Evolutionary conservation across 2,888 invertebrate genomes (phyloP).

Genomic region (Acanthosoma haemorrhoidale): DNA sequence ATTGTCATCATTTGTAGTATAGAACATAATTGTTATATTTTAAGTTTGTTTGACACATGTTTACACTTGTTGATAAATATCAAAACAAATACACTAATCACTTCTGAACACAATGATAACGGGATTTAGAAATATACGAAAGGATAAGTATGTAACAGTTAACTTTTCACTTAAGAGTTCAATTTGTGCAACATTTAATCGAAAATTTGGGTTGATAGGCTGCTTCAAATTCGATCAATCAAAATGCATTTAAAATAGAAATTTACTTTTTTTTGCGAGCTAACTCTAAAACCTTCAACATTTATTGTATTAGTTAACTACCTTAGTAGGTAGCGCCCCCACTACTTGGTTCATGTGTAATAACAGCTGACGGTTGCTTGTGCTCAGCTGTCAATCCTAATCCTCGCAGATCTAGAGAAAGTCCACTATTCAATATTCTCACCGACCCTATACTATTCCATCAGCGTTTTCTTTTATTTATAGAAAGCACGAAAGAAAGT

Average conservation of each 20-base stretch:
- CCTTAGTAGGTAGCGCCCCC: conserved; percentile 17
- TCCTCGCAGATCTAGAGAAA: not conserved
- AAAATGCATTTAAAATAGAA: not conserved
- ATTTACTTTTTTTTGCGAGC: not conserved
- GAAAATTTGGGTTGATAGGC: too few relatives aligned
- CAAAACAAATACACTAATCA: not conserved
- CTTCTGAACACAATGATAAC: too few relatives aligned
- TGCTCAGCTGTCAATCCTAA: conserved; percentile 16
- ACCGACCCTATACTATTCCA: too few relatives aligned
- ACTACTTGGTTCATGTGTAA: conserved; percentile 12
- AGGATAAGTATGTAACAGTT: not conserved
- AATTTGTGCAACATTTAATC: too few relatives aligned
- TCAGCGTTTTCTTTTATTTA: too few relatives aligned
- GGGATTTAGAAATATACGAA: not conserved
- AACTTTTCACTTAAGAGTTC: conserved; percentile 11
- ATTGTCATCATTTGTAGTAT: not conserved
- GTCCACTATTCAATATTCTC: too few relatives aligned
- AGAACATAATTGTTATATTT: conserved; percentile 1
- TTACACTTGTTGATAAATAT: not conserved
- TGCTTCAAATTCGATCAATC: too few relatives aligned
- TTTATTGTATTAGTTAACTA: conserved; percentile 2
- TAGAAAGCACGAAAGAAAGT: too few relatives aligned
- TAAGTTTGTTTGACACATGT: not conserved
- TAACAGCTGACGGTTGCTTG: conserved; percentile 6
- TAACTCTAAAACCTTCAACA: conserved; percentile 9